Evolutionary conservation across 2,888 invertebrate genomes (phyloP), one percentile per base, ranked within the genome.

Genomic region (Nysson spinosus): DNA sequence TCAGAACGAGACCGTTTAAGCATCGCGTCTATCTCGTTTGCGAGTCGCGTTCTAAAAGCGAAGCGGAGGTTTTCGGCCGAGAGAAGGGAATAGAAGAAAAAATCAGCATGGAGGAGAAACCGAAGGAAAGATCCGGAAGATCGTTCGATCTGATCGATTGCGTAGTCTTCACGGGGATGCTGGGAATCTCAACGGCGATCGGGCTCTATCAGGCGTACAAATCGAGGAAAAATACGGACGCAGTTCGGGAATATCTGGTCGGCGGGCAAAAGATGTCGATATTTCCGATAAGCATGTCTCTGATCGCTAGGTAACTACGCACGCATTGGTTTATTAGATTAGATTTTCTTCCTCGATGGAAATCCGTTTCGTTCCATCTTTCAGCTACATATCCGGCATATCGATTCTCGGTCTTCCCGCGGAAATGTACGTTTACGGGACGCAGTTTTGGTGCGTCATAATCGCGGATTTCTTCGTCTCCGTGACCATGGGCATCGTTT

Each of bases 261-360:
- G 94, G 93, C 4, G 93, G 93, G 16, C 93, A 93, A 80, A 92
- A 91, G 6, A 93, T 94, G 93, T 92, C 93, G n/a, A 91, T 93
- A 75, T 92, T 93, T 75, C 93, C 93, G 0, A 93, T 94, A 80
- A 93, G 93, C 47, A 93, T 93, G 92, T 93, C 93, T 9, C 87
- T 94, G 58, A 92, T 94, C 72, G 93, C 93, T 78, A 93, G 93
- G 93, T 93, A 90, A 87, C 77, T 11, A 35, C 0, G 24, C n/a
- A 22, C 2, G 5, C 30, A 1, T 11, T 6, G 6, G 32, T 32
- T 7, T 32, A 4, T 6, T n/a, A 4, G 32, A 35, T 4, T 16
- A 4, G 14, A 12, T n/a, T 35, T 5, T n/a, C 28, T 6, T 28
- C 28, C 5, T 9, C 28, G 28, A 28, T 28, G 9, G 9, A 28